Conservation (phyloP, 2,113 vertebrate genomes). For the Equus quagga region DNA sequence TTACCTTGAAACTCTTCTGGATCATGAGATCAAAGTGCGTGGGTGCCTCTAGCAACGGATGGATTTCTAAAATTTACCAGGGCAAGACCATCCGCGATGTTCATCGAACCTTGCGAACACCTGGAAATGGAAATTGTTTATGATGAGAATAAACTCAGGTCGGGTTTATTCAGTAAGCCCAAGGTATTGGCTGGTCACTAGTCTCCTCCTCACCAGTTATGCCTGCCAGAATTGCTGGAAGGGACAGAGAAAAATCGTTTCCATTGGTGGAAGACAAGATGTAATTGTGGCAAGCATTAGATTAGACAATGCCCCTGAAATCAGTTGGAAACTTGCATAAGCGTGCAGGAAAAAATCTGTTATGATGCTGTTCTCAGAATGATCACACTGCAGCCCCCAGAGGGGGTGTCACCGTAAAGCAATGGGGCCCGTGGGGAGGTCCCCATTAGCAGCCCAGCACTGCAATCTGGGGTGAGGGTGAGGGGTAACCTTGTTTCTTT, state of each 20-base stretch:
- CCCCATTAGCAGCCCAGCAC: neutral
- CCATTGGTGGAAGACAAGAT: no score
- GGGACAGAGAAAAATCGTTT: neutral
- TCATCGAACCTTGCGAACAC: neutral
- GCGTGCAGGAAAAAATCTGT: neutral
- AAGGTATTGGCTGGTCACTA: no score
- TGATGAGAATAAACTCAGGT: no score
- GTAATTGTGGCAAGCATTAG: neutral
- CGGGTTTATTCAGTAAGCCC: accelerated
- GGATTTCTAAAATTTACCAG: neutral
- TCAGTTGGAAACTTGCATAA: neutral
- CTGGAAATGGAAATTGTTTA: neutral
- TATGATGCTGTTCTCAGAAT: neutral
- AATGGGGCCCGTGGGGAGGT: neutral
- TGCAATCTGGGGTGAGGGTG: neutral
- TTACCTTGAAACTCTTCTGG: neutral
- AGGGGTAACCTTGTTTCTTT: neutral
- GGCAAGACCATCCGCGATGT: accelerated
- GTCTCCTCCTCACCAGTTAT: neutral
- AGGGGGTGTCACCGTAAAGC: neutral
- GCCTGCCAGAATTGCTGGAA: neutral
- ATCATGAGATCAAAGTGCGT: accelerated
- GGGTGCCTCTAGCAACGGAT: neutral
- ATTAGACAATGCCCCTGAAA: accelerated
- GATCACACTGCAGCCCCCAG: neutral